These are phyloP conservation scores for Incurvaria masculella DNA, from an alignment of 2,888 invertebrate species.

Conservation along the genomic window DNA sequence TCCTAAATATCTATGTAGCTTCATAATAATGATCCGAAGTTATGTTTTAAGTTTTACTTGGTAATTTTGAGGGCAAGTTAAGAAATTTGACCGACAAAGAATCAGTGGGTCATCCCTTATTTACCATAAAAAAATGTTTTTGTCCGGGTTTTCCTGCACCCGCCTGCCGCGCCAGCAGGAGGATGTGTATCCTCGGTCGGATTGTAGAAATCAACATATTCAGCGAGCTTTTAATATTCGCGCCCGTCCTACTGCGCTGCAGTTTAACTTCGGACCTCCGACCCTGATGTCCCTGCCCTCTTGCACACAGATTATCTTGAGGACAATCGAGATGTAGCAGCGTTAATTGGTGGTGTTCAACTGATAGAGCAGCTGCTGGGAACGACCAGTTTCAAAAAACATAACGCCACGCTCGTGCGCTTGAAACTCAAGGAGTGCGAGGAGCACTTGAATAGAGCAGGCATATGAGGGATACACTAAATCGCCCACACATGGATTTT, in stretches of 20 bases:
- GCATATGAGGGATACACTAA: too few species aligned
- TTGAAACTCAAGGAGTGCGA: constrained; percentile 2
- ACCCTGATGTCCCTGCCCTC: constrained; percentile 23
- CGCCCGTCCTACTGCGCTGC: constrained; percentile 19
- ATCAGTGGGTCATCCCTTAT: too few species aligned
- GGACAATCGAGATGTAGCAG: constrained; percentile 25
- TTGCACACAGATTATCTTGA: constrained; percentile 29
- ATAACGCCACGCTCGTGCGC: background rate
- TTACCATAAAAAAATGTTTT: too few species aligned
- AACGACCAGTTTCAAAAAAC: constrained; percentile 17
- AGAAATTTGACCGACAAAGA: too few species aligned
- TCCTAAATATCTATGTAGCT: too few species aligned
- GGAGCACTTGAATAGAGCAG: constrained; percentile 1
- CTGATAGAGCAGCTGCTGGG: constrained; percentile 25
- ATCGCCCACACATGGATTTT: too few species aligned
- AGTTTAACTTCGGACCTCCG: constrained; percentile 24
- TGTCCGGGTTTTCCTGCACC: constrained; percentile 28
- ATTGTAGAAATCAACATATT: constrained; percentile 21
- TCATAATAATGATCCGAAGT: too few species aligned
- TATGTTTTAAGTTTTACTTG: too few species aligned
- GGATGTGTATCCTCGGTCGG: constrained; percentile 21
- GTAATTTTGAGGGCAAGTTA: constrained; percentile 24
- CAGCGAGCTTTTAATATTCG: constrained; percentile 20
- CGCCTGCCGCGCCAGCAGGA: constrained; percentile 22
- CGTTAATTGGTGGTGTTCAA: constrained; percentile 23